Conservation (phyloP, 2,113 vertebrate species). For the Tenebrosternarchus preto region DNA sequence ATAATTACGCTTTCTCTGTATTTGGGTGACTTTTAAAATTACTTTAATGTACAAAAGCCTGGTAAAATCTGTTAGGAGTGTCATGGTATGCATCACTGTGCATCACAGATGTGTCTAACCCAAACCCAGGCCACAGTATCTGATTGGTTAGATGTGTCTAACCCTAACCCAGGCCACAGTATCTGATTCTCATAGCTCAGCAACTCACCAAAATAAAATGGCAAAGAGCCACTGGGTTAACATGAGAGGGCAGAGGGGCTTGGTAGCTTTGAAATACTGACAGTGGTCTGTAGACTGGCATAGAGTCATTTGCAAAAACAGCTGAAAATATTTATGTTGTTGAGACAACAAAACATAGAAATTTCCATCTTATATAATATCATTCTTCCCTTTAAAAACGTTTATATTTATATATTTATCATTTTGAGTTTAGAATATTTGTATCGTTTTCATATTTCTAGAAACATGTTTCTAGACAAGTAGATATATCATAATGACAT, state of each 20-base stretch:
- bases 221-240: conserved; percentile 41
- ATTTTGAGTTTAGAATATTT: neutral
- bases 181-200: conserved; percentile 74
- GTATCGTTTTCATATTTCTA: neutral
- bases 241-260: conserved; percentile 16
- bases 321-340: neutral
- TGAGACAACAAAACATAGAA: neutral
- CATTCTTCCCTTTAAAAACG: neutral
- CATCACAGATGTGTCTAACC: conserved; percentile 29
- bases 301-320: neutral
- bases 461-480: too few species aligned
- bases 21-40: neutral
- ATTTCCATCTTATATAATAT: neutral
- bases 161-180: conserved; percentile 39
- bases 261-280: neutral
- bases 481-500: too few species aligned
- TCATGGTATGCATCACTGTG: conserved; percentile 26
- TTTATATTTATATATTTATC: neutral
- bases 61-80: neutral
- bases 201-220: conserved; percentile 70
- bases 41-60: conserved; percentile 7
- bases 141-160: too few species aligned
- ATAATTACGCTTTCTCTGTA: neutral
- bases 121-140: conserved; percentile 55
- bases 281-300: neutral